These are phyloP conservation scores for Phallusia fumigata DNA, from an alignment of 23 tunicate genomes.

Conservation along the genomic window DNA sequence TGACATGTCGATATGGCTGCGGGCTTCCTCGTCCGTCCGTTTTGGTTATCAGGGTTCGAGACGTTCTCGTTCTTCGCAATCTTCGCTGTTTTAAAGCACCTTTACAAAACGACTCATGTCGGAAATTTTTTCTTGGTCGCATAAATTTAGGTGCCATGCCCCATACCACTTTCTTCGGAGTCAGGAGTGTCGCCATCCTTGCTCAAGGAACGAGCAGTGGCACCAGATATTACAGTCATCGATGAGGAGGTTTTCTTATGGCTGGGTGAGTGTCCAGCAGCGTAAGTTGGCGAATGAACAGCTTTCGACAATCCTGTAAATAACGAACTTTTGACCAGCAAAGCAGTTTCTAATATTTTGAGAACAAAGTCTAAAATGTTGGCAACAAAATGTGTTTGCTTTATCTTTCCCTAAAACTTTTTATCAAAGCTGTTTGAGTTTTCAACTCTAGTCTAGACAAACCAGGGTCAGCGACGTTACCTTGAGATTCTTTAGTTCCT, in stretches of 20 bases:
- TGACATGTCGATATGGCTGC: constrained; percentile 36
- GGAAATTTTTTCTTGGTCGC: neutral
- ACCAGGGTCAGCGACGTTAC: neutral
- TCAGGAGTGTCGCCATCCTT: constrained; percentile 48
- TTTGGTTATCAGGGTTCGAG: constrained; percentile 28
- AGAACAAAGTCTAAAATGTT: no score
- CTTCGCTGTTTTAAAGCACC: constrained; percentile 22
- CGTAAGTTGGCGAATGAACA: no score
- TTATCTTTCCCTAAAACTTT: no score
- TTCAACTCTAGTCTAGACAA: no score
- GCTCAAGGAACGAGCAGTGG: constrained; percentile 14
- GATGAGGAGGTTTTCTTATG: constrained; percentile 42
- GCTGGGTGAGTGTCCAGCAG: constrained; percentile 8
- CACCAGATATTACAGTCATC: constrained; percentile 26
- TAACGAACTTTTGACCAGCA: no score
- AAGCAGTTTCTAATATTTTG: no score
- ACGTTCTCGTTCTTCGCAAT: constrained; percentile 17
- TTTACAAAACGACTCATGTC: neutral
- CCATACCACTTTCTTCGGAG: constrained; percentile 35
- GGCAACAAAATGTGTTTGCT: no score
- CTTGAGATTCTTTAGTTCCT: neutral
- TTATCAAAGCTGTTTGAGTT: no score
- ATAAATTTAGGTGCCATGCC: constrained; percentile 13
- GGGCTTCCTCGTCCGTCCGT: constrained; percentile 68
- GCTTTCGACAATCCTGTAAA: no score